Base-by-base conservation (phyloP, 2,888 invertebrate genomes). In the Drosophila quinaria region DNA sequence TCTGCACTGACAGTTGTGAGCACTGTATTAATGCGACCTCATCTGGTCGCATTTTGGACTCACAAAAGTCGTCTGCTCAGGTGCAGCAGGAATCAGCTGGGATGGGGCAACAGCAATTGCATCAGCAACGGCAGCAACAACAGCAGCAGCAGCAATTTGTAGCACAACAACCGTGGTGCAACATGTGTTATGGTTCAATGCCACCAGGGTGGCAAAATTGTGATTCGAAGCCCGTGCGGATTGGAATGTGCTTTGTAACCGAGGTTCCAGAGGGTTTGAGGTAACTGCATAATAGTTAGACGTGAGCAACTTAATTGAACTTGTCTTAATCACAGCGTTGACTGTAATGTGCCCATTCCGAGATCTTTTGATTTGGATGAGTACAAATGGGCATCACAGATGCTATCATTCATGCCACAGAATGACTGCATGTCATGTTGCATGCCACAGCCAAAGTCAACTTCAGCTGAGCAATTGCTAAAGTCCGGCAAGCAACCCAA, bases 161-260 rank as follows among this genome's bases (percentile, higher is more conserved):
- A 25, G 10, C 44, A 19, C 44, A 35, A 17, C 44, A 46, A 1
- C 35, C 55, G 3, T n/a, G 31, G 4, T 61, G 51, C 22, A 64
- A 41, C 19, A 58, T 67, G 51, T 25, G 35, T 31, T 68, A 31
- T 22, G 29, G 41, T 29, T 46, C 73, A 59, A 9, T 60, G 39
- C 15, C 79, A 42, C 5, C 54, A 25, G 52, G 54, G 54, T 11
- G 42, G 22, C 11, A 31, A 33, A 25, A 42, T 37, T 56, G 41
- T 44, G 65, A 60, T 6, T 4, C 46, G 17, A 71, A 69, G 11
- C 10, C 66, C 5, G 22, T 47, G 4, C 60, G 52, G 6, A 5
- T 87, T 15, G 82, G 88, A n/a, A 51, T 70, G 56, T 81, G 83
- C 44, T 31, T 79, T 59, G 86, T 85, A 9, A 81, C 82, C 42